Percentiles rank a stretch among this genome's conserved stretches.
Conservation (phyloP, 2,888 invertebrate species). For the Lampropteryx suffumata region DNA sequence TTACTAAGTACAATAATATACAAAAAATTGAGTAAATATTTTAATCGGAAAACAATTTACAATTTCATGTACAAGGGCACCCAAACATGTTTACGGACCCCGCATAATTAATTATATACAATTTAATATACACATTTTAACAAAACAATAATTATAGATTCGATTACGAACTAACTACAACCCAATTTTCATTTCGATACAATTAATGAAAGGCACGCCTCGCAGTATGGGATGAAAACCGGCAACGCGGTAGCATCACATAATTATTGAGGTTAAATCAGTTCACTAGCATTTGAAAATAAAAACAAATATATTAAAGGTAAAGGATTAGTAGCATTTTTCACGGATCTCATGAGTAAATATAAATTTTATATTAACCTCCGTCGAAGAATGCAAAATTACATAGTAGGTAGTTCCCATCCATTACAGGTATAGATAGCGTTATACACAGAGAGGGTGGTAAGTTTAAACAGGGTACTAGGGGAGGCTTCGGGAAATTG, state of each 20-base stretch:
- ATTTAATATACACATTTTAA: slow-evolving; percentile 35
- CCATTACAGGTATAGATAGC: no score
- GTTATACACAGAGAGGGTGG: no score
- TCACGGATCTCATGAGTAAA: no score
- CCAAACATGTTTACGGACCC: slow-evolving; percentile 39
- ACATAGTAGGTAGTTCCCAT: no score
- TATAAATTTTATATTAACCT: no score
- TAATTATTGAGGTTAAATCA: slow-evolving; percentile 4
- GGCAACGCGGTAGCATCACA: slow-evolving; percentile 9
- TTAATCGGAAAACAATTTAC: slow-evolving; percentile 74
- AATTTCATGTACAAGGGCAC: slow-evolving; percentile 61
- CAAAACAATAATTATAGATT: slow-evolving; percentile 41
- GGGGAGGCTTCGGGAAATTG: no score
- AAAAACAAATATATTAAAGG: no score
- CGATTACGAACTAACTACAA: slow-evolving; percentile 38
- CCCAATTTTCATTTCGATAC: slow-evolving; percentile 41
- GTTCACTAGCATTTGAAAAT: neutral
- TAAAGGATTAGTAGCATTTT: no score
- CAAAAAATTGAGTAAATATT: slow-evolving; percentile 34
- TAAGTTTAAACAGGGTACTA: no score
- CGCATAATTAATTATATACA: slow-evolving; percentile 31
- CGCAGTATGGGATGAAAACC: slow-evolving; percentile 14
- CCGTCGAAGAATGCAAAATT: no score
- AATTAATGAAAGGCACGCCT: slow-evolving; percentile 56
- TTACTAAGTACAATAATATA: neutral